A percentile compares a stretch with the other conserved stretches of the same genome.
phyloP scores from a whole-genome alignment of 2,888 invertebrate species.

The Clistopyga incitator region DNA sequence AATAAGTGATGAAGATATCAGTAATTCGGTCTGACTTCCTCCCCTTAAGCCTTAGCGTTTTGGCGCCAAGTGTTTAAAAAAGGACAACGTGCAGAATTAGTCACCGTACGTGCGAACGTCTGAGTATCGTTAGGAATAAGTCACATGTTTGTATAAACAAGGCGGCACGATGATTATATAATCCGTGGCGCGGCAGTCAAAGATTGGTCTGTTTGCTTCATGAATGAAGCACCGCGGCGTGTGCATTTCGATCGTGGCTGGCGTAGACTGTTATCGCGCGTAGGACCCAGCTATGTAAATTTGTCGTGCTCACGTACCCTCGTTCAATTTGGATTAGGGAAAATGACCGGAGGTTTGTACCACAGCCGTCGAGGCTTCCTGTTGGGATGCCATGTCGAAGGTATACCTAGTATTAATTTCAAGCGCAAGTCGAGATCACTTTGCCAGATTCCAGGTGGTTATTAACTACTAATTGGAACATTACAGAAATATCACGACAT shows the following conservation, averaged over 20 bases:
- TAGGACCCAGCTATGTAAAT: conserved; percentile 15
- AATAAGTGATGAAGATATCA: too few species aligned
- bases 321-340: conserved; percentile 25
- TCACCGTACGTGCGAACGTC: not conserved
- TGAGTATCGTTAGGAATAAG: not conserved
- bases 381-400: not conserved
- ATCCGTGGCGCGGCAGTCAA: not conserved
- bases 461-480: conserved; percentile 1
- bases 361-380: not conserved
- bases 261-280: conserved; percentile 24
- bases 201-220: not conserved
- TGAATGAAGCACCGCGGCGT: conserved; percentile 22
- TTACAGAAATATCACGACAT: not conserved
- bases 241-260: not conserved
- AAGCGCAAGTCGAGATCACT: not conserved
- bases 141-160: not conserved
- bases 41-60: too few species aligned
- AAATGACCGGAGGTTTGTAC: not conserved
- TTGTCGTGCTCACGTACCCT: conserved; percentile 16
- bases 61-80: too few species aligned
- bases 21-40: too few species aligned
- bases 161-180: not conserved
- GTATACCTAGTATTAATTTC: not conserved
- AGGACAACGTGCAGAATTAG: too few species aligned
- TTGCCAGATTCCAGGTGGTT: not conserved